phyloP scores from a whole-genome alignment of 2,113 vertebrate species.

The Grammatotria lemairii region DNA sequence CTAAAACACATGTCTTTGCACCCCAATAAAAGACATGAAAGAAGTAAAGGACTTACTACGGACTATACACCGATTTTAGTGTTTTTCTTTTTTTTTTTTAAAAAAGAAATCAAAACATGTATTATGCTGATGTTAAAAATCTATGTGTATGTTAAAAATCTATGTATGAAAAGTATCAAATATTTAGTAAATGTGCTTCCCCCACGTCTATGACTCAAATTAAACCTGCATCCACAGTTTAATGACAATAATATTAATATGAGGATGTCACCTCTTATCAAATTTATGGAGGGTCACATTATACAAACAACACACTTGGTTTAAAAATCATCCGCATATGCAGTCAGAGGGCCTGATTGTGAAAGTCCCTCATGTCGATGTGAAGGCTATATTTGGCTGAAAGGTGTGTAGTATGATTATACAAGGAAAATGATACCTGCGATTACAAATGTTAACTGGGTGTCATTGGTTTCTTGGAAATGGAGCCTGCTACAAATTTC shows the following conservation, averaged over 20 bases:
- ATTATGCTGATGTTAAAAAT: not conserved
- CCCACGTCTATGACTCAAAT: fast-evolving
- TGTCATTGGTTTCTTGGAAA: conserved; percentile 39
- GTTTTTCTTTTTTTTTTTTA: fast-evolving
- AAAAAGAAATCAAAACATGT: not conserved
- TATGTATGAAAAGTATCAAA: not conserved
- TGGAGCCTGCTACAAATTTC: not conserved
- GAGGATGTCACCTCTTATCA: not conserved
- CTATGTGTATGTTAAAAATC: not conserved
- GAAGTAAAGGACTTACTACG: not conserved
- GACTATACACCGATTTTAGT: fast-evolving
- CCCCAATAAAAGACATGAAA: not conserved
- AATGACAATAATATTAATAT: not conserved
- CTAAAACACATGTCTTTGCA: not conserved
- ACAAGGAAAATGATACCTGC: conserved; percentile 45
- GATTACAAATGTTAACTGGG: conserved; percentile 41
- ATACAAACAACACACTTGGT: not conserved
- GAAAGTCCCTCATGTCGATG: not conserved
- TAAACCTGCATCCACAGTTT: not conserved
- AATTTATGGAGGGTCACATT: not conserved
- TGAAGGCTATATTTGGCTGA: conserved; percentile 45
- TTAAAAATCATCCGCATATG: fast-evolving
- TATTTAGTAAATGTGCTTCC: fast-evolving
- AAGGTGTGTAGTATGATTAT: conserved; percentile 57
- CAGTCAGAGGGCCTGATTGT: not conserved